These are phyloP conservation scores for Solenopsis invicta DNA, from an alignment of 1,140 invertebrate species.

Conservation along the genomic window DNA sequence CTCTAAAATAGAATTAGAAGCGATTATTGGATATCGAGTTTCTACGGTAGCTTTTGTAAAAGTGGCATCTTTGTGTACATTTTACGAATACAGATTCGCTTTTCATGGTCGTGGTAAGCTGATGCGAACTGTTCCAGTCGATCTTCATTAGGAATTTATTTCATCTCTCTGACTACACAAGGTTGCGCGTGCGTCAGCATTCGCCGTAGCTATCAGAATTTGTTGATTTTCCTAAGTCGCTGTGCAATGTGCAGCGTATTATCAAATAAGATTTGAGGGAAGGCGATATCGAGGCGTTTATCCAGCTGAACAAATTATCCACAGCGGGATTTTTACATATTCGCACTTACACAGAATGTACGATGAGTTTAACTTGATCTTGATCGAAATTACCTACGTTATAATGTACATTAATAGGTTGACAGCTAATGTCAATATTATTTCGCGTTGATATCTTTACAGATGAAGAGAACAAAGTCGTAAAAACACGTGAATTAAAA, in stretches of 20 bases:
- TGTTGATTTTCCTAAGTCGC: conserved; percentile 40
- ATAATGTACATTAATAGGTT: conserved; percentile 2
- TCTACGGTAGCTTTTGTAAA: conserved; percentile 14
- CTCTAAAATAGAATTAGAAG: conserved; percentile 27
- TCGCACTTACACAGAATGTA: background rate
- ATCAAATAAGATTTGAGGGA: conserved; percentile 30
- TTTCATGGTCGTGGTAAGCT: conserved; percentile 43
- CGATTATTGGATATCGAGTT: conserved; percentile 45
- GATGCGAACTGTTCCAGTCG: conserved; percentile 39
- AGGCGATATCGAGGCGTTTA: conserved; percentile 6
- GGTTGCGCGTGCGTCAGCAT: conserved; percentile 29
- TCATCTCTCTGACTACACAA: conserved; percentile 32
- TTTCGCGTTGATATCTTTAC: background rate
- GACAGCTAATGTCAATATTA: conserved; percentile 4
- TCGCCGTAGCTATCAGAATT: conserved; percentile 24
- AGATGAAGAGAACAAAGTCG: background rate
- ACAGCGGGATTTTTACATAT: background rate
- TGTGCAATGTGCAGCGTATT: conserved; percentile 17
- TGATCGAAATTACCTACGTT: background rate
- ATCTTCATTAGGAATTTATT: conserved; percentile 66
- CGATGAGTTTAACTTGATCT: background rate
- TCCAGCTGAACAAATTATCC: background rate
- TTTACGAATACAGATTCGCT: conserved; percentile 46
- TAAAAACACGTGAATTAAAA: background rate
- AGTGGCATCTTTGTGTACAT: conserved; percentile 21